Base-by-base conservation (phyloP, 1,140 invertebrate species). In the Temnothorax longispinosus region DNA sequence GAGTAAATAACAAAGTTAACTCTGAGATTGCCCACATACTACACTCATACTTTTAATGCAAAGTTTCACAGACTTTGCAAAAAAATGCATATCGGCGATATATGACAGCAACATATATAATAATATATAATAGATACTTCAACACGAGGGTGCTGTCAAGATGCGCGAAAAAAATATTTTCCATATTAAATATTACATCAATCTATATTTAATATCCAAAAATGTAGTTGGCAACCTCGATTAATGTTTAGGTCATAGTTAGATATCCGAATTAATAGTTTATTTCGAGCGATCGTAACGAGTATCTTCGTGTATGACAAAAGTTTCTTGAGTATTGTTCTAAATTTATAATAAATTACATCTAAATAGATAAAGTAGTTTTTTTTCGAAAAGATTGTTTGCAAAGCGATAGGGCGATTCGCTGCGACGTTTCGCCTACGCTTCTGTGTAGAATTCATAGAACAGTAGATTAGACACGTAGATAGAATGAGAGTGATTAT, bases 381-480 rank as follows among this genome's bases (percentile, higher is more conserved):
- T 54, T 54, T 62, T 50, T 50, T 60, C 54, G 32, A 60, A 47
- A 32, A 74, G 32, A 38, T 58, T 10, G 38, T 74, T 74, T 44
- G 67, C 5, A 3, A 80, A 77, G 41, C 32, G 18, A 62, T 32
- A 58, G 21, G 50, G 15, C 35, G 47, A 69, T 88, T 44, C 58
- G 67, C 11, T n/a, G 13, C 58, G 74, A 78, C 65, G 60, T 27
- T 35, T 47, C 35, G 21, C 27, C 64, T 58, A 13, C 60, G 35
- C 64, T 88, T 90, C 58, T 88, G 89, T 54, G 91, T 94, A 93
- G 92, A 82, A 87, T 62, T 76, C 10, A 85, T 93, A 94, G 93
- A 93, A 90, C 84, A 94, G 94, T 94, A 93, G 91, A 91, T 93
- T 93, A 92, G 93, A 60, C 87, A 91, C 62, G 94, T 94, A 94